Base-by-base conservation (phyloP, 2,888 invertebrate species). In the Piscicola geometra region DNA sequence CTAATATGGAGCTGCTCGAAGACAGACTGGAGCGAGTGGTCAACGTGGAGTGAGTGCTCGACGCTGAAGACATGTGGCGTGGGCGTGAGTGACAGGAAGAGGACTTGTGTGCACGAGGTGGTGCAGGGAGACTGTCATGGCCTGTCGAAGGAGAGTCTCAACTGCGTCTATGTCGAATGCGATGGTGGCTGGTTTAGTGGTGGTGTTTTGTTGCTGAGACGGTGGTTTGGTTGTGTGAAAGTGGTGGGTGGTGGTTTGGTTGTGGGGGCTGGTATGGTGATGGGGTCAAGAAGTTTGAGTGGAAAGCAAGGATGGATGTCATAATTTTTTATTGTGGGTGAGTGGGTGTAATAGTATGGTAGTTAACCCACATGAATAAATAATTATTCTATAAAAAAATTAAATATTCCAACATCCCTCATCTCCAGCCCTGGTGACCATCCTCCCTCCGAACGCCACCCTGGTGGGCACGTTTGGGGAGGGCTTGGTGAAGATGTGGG, bases 1-100 rank as follows among this genome's bases (percentile, higher is more conserved):
- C n/a, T n/a, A n/a, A n/a, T n/a, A n/a, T n/a, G n/a, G n/a, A n/a
- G n/a, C n/a, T n/a, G n/a, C n/a, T n/a, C n/a, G n/a, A n/a, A n/a
- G n/a, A n/a, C n/a, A 84, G 84, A 79, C 18, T 84, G 83, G 84
- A 77, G 81, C n/a, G 71, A 74, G 18, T 84, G 84, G 84, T 79
- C 80, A 0, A 80, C 76, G 5, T 84, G 84, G 84, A 80, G 81
- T 5, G 76, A 76, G 0, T 84, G 84, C 77, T 81, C 81, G 0
- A 81, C 84, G 0, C 47, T 78, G 47, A 77, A 77, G 18, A 81
- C 82, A 0, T 84, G 84, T 80, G 84, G 84, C 0, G 78, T 69
- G 9, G 84, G 84, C 0, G 50, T 78, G 25, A 81, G 79, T 75
- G 75, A 77, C 1, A 79, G 84, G 28, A 75, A 77, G 47, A 79